Conservation (phyloP, 2,797 vertebrate species). For the Psittacula echo region DNA sequence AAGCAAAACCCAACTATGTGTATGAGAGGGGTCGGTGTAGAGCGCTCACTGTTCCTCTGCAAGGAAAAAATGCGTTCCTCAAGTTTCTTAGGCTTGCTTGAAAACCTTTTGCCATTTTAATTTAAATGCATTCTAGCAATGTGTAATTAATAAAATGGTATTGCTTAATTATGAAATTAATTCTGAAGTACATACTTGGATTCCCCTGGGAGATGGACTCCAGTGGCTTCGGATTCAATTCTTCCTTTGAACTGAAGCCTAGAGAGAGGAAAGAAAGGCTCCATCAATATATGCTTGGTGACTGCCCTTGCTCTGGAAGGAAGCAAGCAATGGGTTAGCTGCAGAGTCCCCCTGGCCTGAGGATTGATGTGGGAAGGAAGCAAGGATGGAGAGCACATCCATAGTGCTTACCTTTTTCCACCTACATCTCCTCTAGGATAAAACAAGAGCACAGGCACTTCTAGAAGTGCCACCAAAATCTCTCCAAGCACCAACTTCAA, state of each 20-base stretch:
- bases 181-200: conserved; percentile 83
- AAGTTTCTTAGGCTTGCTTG: background rate
- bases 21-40: background rate
- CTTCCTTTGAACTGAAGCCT: conserved; percentile 86
- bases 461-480: background rate
- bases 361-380: background rate
- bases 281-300: conserved; percentile 2
- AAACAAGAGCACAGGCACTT: background rate
- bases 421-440: background rate
- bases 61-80: background rate
- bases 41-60: fast-evolving
- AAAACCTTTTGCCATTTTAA: background rate
- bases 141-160: background rate
- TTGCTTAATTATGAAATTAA: background rate
- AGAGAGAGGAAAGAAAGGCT: conserved; percentile 62
- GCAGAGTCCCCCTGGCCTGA: background rate
- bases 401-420: background rate
- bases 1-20: background rate
- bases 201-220: conserved; percentile 87
- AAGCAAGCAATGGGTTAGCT: background rate
- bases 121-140: background rate
- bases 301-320: background rate
- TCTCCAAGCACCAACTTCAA: background rate
- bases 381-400: fast-evolving
- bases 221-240: conserved; percentile 77